Evolutionary conservation across 2,888 invertebrate species (phyloP), one percentile per base, ranked within the genome.

Genomic region (Himalopsyche anomala): DNA sequence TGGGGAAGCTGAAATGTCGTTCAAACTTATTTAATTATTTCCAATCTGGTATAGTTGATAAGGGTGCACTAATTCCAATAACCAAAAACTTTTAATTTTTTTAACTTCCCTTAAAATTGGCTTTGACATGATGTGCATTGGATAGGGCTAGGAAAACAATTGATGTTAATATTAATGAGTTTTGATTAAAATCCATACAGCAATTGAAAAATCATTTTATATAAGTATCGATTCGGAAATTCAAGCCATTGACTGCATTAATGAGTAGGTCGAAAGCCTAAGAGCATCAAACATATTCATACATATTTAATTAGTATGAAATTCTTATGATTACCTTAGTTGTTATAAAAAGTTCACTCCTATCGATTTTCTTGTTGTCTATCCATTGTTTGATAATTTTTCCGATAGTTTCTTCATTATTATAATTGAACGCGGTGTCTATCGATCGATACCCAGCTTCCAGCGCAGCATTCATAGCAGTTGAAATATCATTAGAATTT

Each of bases 391-490:
- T 94, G 82, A 97, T 91, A 51, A 94, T 95, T 85, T 92, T 93
- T 5, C 97, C 97, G 89, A 97, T 95, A 2, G 95, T 94, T 89
- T 95, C 95, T 91, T 97, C 97, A 89, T 96, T 97, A 88, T 95
- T 95, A 90, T 97, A 97, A 91, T 95, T 95, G 90, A 95, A 95
- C 45, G 97, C 97, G 15, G 97, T 97, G 90, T 97, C 97, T 89
- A 96, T 95, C 89, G 96, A 96, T 89, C 95, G 94, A 90, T 97
- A 97, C 45, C 97, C 96, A 88, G 92, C 91, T 81, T 95, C 94
- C 87, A 97, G 91, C 42, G 96, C 96, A 84, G 92, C 92, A 83
- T 93, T 92, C 0, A 97, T 94, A 11, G 94, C 94, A 15, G 91
- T 90, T 90, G 95, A 94, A 55, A 96, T 94, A 89, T 95, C 95